Conservation (phyloP, 2,888 invertebrate genomes). For the Acanthococcus lagerstroemiae region DNA sequence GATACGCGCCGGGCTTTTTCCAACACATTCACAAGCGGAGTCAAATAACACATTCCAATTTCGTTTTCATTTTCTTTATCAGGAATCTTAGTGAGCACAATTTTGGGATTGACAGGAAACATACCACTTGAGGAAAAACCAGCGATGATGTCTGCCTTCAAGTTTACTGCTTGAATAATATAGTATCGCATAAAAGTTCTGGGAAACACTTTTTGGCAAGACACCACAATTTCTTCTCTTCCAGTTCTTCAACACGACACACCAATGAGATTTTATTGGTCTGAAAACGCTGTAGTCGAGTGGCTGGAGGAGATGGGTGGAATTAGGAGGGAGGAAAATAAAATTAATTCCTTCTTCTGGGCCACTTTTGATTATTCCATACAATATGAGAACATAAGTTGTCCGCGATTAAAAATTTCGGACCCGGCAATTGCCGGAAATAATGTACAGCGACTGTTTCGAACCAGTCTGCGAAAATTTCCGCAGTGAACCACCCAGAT, state of each 20-base stretch:
- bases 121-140: not conserved
- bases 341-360: not conserved
- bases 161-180: too few relatives aligned
- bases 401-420: not conserved
- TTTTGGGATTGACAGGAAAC: not conserved
- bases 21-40: not conserved
- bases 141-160: not conserved
- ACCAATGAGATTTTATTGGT: not conserved
- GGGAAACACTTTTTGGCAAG: not conserved
- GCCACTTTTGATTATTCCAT: not conserved
- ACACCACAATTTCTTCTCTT: not conserved
- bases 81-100: not conserved
- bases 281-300: not conserved
- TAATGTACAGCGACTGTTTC: not conserved
- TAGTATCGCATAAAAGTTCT: too few relatives aligned
- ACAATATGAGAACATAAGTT: not conserved
- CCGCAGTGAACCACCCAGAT: not conserved
- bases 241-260: not conserved
- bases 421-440: not conserved
- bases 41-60: not conserved
- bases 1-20: not conserved
- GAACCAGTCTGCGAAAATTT: not conserved
- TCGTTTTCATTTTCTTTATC: not conserved
- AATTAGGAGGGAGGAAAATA: not conserved
- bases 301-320: not conserved